These are phyloP conservation scores for Neuroscelio doddi DNA, from an alignment of 2,888 invertebrate genomes.

Conservation along the genomic window DNA sequence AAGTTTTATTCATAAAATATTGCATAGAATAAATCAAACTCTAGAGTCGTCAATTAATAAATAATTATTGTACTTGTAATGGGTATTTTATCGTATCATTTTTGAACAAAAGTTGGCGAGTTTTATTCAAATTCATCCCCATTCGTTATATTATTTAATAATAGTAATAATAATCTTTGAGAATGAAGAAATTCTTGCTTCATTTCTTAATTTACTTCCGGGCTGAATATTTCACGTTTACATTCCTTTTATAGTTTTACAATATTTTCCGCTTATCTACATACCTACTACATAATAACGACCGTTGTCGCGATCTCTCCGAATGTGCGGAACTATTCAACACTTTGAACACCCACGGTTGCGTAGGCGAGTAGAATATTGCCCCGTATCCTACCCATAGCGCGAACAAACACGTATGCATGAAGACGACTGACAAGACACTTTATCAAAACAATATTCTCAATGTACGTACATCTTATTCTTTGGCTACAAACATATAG, in stretches of 20 bases:
- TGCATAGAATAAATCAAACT: too few relatives aligned
- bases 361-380: conserved; percentile 43
- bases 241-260: conserved; percentile 32
- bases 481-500: too few relatives aligned
- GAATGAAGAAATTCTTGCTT: too few relatives aligned
- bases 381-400: conserved; percentile 19
- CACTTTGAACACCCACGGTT: conserved; percentile 50
- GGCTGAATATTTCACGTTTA: conserved; percentile 27
- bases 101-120: too few relatives aligned
- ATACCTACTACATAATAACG: conserved; percentile 50
- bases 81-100: too few relatives aligned
- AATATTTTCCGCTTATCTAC: conserved; percentile 37
- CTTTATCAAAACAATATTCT: conserved; percentile 37
- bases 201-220: conserved; percentile 19
- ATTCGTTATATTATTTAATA: too few relatives aligned
- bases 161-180: too few relatives aligned
- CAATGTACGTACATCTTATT: conserved; percentile 19
- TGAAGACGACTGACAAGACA: conserved; percentile 33
- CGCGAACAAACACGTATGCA: conserved; percentile 36
- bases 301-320: conserved; percentile 49
- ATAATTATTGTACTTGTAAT: too few relatives aligned
- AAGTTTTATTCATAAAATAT: too few relatives aligned
- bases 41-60: too few relatives aligned
- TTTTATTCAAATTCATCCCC: too few relatives aligned
- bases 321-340: conserved; percentile 58